Evolutionary conservation across 2,888 invertebrate genomes (phyloP).

Genomic region (Synanthedon formicaeformis): DNA sequence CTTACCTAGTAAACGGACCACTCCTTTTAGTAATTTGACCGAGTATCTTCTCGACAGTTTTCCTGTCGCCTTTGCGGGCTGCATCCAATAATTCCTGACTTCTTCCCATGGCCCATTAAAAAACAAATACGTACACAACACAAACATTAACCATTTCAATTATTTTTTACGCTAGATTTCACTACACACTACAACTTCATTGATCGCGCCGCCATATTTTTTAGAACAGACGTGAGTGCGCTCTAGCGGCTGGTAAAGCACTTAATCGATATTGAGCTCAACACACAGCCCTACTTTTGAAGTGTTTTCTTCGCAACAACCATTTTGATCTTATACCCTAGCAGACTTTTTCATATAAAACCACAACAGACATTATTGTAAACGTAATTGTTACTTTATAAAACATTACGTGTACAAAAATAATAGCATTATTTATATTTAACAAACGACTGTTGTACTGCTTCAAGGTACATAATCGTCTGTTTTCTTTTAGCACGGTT

Average conservation of each 20-base stretch:
- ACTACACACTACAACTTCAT: conserved; percentile 75
- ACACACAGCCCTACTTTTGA: not conserved
- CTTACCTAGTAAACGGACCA: conserved; percentile 93
- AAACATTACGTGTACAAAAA: no score
- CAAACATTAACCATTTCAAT: conserved; percentile 51
- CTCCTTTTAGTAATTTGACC: conserved; percentile 90
- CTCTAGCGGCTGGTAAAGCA: conserved; percentile 52
- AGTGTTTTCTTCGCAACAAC: no score
- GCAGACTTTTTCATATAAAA: no score
- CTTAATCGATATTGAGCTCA: conserved; percentile 39
- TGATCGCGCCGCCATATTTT: conserved; percentile 83
- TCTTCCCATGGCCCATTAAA: conserved; percentile 85
- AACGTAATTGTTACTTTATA: no score
- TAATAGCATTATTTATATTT: no score
- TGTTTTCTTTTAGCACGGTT: no score
- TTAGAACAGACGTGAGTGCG: conserved; percentile 52
- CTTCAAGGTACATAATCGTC: no score
- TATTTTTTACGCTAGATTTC: conserved; percentile 64
- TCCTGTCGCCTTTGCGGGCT: conserved; percentile 90
- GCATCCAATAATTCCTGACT: conserved; percentile 97
- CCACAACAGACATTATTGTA: no score
- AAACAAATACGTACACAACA: conserved; percentile 65
- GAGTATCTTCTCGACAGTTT: conserved; percentile 90
- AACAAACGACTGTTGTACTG: no score
- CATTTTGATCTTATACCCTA: no score